Base-by-base conservation (phyloP, 2,797 vertebrate genomes). In the Molossus molossus region DNA sequence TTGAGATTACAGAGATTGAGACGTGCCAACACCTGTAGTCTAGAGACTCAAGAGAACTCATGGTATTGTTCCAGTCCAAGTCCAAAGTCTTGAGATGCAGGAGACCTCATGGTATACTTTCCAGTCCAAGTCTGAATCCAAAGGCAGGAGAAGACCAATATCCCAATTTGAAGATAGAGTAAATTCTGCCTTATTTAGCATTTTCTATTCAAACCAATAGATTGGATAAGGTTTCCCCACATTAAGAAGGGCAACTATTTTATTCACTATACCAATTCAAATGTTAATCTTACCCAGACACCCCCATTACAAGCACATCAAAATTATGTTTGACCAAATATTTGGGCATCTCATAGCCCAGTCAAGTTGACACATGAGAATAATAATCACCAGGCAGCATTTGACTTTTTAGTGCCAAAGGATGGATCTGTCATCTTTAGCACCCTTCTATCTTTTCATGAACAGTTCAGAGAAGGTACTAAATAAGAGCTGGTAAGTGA, bases 391-490 rank as follows among this genome's bases (percentile, higher is more conserved):
- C 70, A 9, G 33, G 11, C 6, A 93, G 6, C 6, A 29, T 48
- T 90, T 48, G 13, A 9, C 21, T 37, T 72, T 12, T 82, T 57
- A 55, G 1, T 62, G 1, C 25, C 53, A 77, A 18, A 86, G 40
- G 3, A 25, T 69, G 14, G 29, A 21, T n/a, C 58, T 83, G 8
- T 77, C 25, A 37, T 83, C 87, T 58, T 45, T 70, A 9, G 15
- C 58, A 29, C 13, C 23, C 57, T 69, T 45, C 18, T 20, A n/a
- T 77, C 15, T 83, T 77, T 21, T 67, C 85, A 60, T 55, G 8
- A 48, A 9, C 1, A 6, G 9, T 40, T 1, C 7, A 3, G 4
- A 88, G 55, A 64, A 72, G 1, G 1, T 40, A 45, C 23, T 5
- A 58, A 57, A 40, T 53, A 72, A 18, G 20, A 29, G 0, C 13